phyloP scores from a whole-genome alignment of 2,888 invertebrate species.

The Tiliacea citrago region DNA sequence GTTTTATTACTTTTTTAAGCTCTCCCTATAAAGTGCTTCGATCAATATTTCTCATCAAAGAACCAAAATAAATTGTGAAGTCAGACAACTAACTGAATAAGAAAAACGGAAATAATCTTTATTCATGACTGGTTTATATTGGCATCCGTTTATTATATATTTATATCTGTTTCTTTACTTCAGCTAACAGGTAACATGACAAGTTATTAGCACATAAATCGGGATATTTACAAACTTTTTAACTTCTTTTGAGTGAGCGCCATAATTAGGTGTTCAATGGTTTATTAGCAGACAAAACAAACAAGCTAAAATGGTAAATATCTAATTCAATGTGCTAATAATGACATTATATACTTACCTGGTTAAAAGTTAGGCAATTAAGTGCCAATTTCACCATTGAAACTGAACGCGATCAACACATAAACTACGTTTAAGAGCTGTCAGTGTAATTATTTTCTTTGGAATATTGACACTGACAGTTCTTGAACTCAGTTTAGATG shows the following conservation, averaged over 20 bases:
- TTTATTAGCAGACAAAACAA: neutral
- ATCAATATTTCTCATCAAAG: slow-evolving; percentile 53
- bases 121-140: slow-evolving; percentile 14
- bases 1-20: slow-evolving; percentile 62
- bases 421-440: no score
- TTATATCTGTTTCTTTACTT: slow-evolving; percentile 6
- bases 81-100: slow-evolving; percentile 29
- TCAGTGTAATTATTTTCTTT: no score
- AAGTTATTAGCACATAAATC: neutral
- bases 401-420: no score
- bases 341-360: neutral
- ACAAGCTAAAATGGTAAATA: neutral
- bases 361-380: neutral
- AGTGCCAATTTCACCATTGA: no score
- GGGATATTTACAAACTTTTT: neutral
- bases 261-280: neutral
- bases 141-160: slow-evolving; percentile 2
- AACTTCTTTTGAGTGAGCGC: neutral
- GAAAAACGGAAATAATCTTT: slow-evolving; percentile 31
- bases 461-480: no score
- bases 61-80: slow-evolving; percentile 31
- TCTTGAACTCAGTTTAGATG: no score
- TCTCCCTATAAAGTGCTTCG: slow-evolving; percentile 47
- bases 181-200: neutral
- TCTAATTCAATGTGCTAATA: neutral